Evolutionary conservation across 2,113 vertebrate species (phyloP).

Genomic region (Phoxinus phoxinus): DNA sequence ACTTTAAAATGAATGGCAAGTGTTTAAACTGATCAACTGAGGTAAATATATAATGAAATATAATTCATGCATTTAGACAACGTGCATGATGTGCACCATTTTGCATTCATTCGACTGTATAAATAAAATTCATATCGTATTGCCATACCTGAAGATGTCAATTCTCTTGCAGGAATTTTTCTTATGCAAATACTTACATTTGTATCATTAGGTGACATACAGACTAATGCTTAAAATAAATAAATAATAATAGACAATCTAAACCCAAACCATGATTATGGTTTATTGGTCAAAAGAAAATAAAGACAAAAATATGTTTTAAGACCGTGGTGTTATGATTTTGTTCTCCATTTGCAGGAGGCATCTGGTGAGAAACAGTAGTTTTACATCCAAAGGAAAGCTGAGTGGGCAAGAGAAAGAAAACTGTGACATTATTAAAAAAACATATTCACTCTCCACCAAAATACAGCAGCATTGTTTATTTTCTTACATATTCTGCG

Average conservation of each 20-base stretch:
- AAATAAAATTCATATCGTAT: not conserved
- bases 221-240: too few species aligned
- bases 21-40: not conserved
- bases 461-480: constrained; percentile 39
- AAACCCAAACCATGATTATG: constrained; percentile 45
- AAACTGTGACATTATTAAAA: not conserved
- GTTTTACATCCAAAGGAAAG: constrained; percentile 15
- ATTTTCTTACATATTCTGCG: not conserved
- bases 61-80: not conserved
- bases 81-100: too few species aligned
- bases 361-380: constrained; percentile 31
- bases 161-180: not conserved
- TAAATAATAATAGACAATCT: not conserved
- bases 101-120: too few species aligned
- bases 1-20: not conserved
- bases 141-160: not conserved
- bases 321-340: constrained; percentile 28
- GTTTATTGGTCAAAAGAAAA: constrained; percentile 63
- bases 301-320: constrained; percentile 9
- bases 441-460: constrained; percentile 21
- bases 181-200: not conserved
- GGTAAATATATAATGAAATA: not conserved
- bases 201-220: not conserved
- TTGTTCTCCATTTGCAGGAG: constrained; percentile 11
- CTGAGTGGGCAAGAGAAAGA: constrained; percentile 13